Conservation (phyloP, 35 echinoderm and acorn worm genomes). For the Chiridota heheva region DNA sequence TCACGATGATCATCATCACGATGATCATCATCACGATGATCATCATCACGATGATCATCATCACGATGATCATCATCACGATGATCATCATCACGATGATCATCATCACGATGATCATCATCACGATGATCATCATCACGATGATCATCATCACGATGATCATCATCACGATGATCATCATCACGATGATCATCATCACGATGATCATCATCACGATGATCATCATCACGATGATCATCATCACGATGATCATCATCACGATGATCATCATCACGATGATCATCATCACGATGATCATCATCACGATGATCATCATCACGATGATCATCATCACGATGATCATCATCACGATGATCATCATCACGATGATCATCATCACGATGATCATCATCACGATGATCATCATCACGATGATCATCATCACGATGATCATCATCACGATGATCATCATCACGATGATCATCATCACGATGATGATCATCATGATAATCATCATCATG, state of each 20-base stretch:
- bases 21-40: constrained; percentile 11
- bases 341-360: neutral
- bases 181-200: neutral
- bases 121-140: too few relatives aligned
- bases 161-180: neutral
- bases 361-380: neutral
- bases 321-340: neutral
- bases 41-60: constrained; percentile 6
- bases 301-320: neutral
- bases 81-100: too few relatives aligned
- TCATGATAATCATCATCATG: constrained; percentile 17
- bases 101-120: too few relatives aligned
- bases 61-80: neutral
- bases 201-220: neutral
- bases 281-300: neutral
- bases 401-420: neutral
- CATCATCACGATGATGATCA: neutral
- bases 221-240: neutral
- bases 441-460: constrained; percentile 13
- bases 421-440: neutral
- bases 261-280: neutral
- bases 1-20: constrained; percentile 2
- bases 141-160: too few relatives aligned
- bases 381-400: neutral
- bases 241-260: neutral